Evolutionary conservation across 2,888 invertebrate genomes (phyloP).

Genomic region (Papilio gigon): DNA sequence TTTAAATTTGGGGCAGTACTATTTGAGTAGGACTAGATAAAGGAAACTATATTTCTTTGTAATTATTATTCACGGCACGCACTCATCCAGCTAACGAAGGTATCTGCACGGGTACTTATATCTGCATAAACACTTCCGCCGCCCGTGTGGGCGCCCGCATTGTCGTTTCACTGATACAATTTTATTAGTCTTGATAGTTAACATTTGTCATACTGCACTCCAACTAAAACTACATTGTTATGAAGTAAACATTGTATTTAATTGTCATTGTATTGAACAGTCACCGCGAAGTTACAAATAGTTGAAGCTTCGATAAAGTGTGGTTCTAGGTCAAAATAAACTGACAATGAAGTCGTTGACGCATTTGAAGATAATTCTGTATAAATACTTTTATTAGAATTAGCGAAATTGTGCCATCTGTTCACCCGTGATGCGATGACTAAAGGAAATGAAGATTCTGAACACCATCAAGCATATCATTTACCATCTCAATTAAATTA

Average conservation of each 20-base stretch:
- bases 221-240: slow-evolving; percentile 34
- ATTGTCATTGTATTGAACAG: background rate
- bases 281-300: background rate
- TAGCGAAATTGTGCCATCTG: too few relatives aligned
- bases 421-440: too few relatives aligned
- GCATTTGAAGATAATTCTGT: too few relatives aligned
- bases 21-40: slow-evolving; percentile 45
- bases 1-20: background rate
- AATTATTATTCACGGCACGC: slow-evolving; percentile 63
- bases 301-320: background rate
- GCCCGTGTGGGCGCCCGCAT: slow-evolving; percentile 76
- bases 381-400: too few relatives aligned
- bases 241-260: slow-evolving; percentile 28
- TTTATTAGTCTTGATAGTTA: slow-evolving; percentile 39
- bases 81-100: slow-evolving; percentile 64
- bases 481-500: background rate
- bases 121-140: slow-evolving; percentile 73
- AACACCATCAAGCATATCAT: too few relatives aligned
- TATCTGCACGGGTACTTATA: slow-evolving; percentile 55
- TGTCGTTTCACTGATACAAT: slow-evolving; percentile 57
- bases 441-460: too few relatives aligned
- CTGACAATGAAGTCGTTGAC: background rate
- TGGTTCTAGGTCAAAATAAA: background rate
- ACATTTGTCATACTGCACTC: slow-evolving; percentile 27
- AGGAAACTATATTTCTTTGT: slow-evolving; percentile 44